A percentile compares a stretch with the other conserved stretches of the same genome.
Evolutionary conservation across 2,888 invertebrate species (phyloP).

Genomic region (Himalopsyche kuldschensis): DNA sequence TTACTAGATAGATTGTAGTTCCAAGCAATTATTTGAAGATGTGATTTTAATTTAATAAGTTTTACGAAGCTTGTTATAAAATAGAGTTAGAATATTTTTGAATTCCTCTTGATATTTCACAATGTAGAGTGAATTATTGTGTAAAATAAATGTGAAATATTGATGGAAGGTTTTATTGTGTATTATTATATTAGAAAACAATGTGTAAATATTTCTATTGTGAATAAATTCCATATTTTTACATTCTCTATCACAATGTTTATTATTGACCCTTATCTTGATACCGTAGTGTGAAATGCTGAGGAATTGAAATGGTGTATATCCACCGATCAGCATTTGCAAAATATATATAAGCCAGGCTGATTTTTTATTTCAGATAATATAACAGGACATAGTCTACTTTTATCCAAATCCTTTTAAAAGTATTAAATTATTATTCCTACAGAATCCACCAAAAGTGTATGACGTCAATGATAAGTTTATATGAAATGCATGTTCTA

Average conservation of each 20-base stretch:
- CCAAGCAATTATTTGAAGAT: background rate
- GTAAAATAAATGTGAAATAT: background rate
- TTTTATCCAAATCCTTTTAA: no score
- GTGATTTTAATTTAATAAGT: background rate
- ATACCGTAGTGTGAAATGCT: no score
- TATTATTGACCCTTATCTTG: conserved; percentile 1
- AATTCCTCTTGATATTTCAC: background rate
- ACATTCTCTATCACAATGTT: conserved; percentile 16
- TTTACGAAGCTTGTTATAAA: background rate
- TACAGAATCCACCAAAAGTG: no score
- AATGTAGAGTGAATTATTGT: background rate
- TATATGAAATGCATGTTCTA: no score
- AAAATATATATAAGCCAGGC: no score
- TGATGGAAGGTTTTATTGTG: background rate
- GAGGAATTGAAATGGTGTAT: no score
- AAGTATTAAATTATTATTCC: no score
- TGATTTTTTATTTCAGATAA: no score
- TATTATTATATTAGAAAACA: background rate
- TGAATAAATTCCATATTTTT: conserved; percentile 33
- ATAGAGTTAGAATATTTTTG: background rate
- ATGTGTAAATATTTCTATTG: background rate
- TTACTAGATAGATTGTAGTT: background rate
- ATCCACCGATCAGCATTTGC: no score
- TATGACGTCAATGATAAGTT: no score
- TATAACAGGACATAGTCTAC: no score